Conservation (phyloP, 2,888 invertebrate genomes). For the Electrophaes corylata region DNA sequence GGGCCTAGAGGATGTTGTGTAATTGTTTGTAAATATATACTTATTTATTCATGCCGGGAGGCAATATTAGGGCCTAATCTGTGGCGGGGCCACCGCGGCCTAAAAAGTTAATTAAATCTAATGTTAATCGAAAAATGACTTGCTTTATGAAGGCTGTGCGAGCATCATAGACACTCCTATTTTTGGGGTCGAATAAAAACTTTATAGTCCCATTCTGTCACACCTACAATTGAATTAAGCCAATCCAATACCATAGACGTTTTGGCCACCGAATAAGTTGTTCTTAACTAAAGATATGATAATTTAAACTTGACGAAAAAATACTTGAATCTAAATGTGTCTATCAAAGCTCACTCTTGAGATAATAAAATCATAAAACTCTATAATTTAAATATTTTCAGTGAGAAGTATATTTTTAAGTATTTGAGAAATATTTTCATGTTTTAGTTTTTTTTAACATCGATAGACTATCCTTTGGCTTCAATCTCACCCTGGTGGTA, state of each 20-base stretch:
- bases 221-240: constrained; percentile 18
- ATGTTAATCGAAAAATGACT: not conserved
- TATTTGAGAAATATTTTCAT: no score
- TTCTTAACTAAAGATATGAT: constrained; percentile 34
- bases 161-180: constrained; percentile 12
- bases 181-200: constrained; percentile 7
- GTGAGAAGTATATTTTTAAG: no score
- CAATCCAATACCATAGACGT: constrained; percentile 16
- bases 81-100: not conserved
- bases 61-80: not conserved
- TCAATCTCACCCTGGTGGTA: no score
- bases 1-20: no score
- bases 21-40: no score
- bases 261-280: constrained; percentile 32
- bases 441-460: no score
- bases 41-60: no score
- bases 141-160: not conserved
- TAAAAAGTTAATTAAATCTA: not conserved
- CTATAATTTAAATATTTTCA: no score
- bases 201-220: constrained; percentile 23
- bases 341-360: not conserved
- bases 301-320: constrained; percentile 27
- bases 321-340: constrained; percentile 7
- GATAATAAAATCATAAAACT: not conserved
- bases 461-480: no score